These are phyloP conservation scores for Aurelia sp. DNA, from an alignment of 30 jellyfish, hydroid and myxozoan species.

Conservation along the genomic window DNA sequence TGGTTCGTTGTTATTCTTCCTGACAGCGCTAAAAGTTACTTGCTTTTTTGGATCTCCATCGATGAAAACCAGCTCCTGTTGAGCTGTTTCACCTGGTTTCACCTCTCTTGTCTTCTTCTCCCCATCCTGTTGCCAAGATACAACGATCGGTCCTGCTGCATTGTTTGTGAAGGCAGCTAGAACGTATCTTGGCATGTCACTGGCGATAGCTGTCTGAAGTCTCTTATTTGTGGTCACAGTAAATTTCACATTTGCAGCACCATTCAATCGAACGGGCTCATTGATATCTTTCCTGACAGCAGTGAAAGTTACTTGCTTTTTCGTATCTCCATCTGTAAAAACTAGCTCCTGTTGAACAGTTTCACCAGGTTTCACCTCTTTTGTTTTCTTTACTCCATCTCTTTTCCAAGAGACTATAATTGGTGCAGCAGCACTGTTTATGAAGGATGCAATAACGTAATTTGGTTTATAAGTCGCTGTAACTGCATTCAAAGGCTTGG, in stretches of 20 bases:
- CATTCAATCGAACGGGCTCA: conserved; percentile 3
- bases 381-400: conserved; percentile 12
- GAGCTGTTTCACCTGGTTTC: not conserved
- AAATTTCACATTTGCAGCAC: conserved; percentile 9
- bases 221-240: not conserved
- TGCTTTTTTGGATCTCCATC: conserved; percentile 13
- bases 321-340: not conserved
- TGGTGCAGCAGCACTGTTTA: conserved; percentile 18
- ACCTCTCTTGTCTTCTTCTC: not conserved
- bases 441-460: not conserved
- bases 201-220: conserved; percentile 21
- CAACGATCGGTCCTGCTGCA: conserved; percentile 4
- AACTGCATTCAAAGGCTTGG: not conserved
- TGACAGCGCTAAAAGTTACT: conserved; percentile 16
- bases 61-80: not conserved
- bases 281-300: not conserved
- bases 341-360: not conserved
- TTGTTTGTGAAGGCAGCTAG: conserved; percentile 19
- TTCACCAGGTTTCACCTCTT: not conserved
- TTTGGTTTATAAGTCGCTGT: not conserved
- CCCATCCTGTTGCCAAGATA: conserved; percentile 43
- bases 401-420: conserved; percentile 19
- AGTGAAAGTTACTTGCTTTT: not conserved
- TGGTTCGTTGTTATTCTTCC: conserved; percentile 26
- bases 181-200: not conserved